phyloP scores from a whole-genome alignment of 2,113 vertebrate species.

The Leptosomus discolor region DNA sequence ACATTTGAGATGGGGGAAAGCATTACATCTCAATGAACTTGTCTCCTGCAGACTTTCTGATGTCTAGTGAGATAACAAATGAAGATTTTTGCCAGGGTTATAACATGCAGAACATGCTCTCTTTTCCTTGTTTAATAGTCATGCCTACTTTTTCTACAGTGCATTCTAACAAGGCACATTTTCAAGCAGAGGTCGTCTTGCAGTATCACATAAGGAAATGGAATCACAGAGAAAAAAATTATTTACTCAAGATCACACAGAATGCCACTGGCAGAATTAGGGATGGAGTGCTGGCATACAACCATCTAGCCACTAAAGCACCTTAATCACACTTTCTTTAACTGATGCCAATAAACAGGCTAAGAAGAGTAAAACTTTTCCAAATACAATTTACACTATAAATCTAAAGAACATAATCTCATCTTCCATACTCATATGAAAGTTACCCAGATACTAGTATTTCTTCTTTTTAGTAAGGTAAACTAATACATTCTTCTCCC shows the following conservation, averaged over 20 bases:
- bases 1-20: background rate
- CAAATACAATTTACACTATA: background rate
- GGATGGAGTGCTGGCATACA: background rate
- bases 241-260: background rate
- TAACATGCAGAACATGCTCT: background rate
- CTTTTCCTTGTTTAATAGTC: background rate
- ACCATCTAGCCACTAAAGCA: background rate
- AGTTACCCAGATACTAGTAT: background rate
- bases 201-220: background rate
- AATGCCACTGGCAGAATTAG: background rate
- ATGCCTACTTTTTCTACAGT: background rate
- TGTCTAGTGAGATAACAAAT: background rate
- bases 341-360: background rate
- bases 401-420: background rate
- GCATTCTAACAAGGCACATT: background rate
- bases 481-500: background rate
- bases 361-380: background rate
- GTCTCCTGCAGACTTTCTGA: background rate
- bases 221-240: background rate
- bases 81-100: background rate
- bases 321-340: background rate
- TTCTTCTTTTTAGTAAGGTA: background rate
- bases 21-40: background rate
- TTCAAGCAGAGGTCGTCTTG: background rate
- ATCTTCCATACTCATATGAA: background rate